Conservation (phyloP, 2,113 vertebrate species). For the Aegithalos caudatus region DNA sequence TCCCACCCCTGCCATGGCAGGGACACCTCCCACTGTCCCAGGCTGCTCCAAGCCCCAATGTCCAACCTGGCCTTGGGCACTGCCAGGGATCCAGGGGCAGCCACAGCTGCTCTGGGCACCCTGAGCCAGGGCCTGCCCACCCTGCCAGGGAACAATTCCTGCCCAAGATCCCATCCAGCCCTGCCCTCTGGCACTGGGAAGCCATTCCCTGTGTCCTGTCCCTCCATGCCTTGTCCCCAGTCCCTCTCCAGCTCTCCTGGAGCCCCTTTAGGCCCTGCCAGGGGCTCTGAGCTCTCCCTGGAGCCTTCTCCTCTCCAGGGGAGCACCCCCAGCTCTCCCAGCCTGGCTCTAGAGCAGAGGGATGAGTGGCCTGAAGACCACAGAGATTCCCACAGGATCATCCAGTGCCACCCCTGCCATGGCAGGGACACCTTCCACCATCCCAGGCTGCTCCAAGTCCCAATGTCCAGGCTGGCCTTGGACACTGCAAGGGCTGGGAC, state of each 20-base stretch:
- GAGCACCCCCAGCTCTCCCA: background rate
- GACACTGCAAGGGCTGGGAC: fast-evolving
- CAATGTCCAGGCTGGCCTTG: fast-evolving
- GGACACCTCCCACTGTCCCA: too few species aligned
- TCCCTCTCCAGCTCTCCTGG: too few species aligned
- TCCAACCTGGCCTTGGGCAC: too few species aligned
- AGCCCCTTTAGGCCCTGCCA: too few species aligned
- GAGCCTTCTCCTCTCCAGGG: background rate
- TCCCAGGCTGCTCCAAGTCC: background rate
- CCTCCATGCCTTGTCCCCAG: too few species aligned
- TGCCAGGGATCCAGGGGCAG: too few species aligned
- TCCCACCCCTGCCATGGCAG: too few species aligned
- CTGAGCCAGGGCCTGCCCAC: background rate
- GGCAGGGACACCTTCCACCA: background rate
- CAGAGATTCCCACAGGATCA: background rate
- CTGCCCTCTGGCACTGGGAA: too few species aligned
- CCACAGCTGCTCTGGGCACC: background rate
- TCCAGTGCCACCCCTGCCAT: background rate
- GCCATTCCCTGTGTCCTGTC: background rate
- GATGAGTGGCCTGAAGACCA: background rate
- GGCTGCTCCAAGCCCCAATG: too few species aligned
- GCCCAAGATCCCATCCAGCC: too few species aligned
- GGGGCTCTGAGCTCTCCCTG: background rate
- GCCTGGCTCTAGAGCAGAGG: background rate
- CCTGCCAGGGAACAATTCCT: too few species aligned